Base-by-base conservation (phyloP, 2,113 vertebrate species). In the Corydoras maculifer region DNA sequence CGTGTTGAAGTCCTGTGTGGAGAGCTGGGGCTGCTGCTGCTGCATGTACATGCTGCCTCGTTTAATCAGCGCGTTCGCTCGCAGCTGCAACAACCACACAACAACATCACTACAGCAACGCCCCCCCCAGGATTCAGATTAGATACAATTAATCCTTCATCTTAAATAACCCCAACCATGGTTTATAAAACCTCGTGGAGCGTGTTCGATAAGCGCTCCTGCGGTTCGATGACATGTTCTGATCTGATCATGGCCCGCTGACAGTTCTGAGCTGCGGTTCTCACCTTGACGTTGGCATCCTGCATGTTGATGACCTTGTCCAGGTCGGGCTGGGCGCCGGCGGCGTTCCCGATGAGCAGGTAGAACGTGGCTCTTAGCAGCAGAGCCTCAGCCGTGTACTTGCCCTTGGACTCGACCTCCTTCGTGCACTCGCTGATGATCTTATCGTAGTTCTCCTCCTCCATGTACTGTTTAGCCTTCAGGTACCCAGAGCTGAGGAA, bases 371-470 rank as follows among this genome's bases (percentile, higher is more conserved):
- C 96, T 58, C 97, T 88, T 54, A 99, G 90, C 77, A 99, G 84
- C 79, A 98, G 90, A 14, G 95, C 97, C 87, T 99, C 97, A 5
- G 95, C 95, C 18, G 86, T 86, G 86, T 96, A 93, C 82, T 91
- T 93, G 58, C 97, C 94, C 59, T 88, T 87, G 11, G 91, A 90
- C 58, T 98, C 96, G 7, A 98, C 88, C 89, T 99, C 97, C 89
- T 99, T 99, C 75, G 93, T 97, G 88, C 93, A 95, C 83, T 99
- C 97, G 49, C 95, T 99, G 87, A 99, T 95, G 77, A 99, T 99
- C 88, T 99, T 99, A 84, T 99, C 97, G 48, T 99, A 99, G 81
- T 98, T 99, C 85, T 99, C 97, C 86, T 99, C 97, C 81, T 98
- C 95, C 96, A 99, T 99, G 82, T 95, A 99, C 81, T 98, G 95